Evolutionary conservation across 2,888 invertebrate species (phyloP).

Genomic region (Epinotia bilunana): DNA sequence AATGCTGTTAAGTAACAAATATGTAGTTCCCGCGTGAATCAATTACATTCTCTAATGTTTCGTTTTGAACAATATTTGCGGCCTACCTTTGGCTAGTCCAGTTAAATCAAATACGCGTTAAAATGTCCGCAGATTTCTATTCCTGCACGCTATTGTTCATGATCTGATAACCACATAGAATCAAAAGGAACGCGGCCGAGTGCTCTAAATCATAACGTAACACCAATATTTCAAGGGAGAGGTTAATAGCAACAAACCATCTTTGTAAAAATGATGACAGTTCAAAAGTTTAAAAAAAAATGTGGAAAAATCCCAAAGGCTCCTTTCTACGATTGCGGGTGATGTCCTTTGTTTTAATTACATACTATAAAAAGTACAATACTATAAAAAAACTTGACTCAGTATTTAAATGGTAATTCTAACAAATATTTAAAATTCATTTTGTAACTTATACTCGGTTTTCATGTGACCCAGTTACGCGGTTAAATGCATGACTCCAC

Average conservation of each 20-base stretch:
- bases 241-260: background rate
- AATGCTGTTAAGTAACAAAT: background rate
- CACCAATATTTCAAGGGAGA: background rate
- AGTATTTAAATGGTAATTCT: no score
- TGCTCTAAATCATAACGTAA: background rate
- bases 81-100: background rate
- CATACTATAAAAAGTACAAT: no score
- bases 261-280: background rate
- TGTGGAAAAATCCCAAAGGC: no score
- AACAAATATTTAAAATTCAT: background rate
- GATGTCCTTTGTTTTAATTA: no score
- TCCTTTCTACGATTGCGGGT: no score
- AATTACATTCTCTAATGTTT: background rate
- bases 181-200: constrained; percentile 13
- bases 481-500: constrained; percentile 6
- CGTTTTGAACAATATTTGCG: background rate
- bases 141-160: constrained; percentile 56
- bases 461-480: background rate
- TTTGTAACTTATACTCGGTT: background rate
- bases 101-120: constrained; percentile 43
- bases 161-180: constrained; percentile 54
- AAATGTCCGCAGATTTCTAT: constrained; percentile 53
- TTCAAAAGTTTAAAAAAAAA: background rate
- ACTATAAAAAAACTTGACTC: no score
- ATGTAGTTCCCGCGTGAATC: background rate